phyloP scores from a whole-genome alignment of 2,113 vertebrate species.

The Mormoops blainvillei region DNA sequence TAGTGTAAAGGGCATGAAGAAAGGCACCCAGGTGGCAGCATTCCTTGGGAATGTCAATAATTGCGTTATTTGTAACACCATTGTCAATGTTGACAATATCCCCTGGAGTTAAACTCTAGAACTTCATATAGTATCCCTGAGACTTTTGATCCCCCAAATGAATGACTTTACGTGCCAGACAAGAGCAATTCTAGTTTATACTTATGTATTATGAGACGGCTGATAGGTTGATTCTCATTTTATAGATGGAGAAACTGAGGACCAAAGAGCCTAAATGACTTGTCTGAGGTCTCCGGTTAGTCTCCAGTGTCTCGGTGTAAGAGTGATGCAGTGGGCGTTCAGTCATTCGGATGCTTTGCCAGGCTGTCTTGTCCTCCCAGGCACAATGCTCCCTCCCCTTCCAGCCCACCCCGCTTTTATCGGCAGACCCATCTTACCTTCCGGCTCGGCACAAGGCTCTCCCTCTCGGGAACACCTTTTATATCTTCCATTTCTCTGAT shows the following conservation, averaged over 20 bases:
- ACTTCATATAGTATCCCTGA: background rate
- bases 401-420: background rate
- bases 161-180: background rate
- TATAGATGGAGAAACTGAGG: background rate
- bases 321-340: rapidly evolving
- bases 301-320: background rate
- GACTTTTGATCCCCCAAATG: background rate
- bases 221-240: background rate
- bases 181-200: background rate
- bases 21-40: background rate
- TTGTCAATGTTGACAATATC: background rate
- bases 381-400: background rate
- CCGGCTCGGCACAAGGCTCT: background rate
- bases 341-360: background rate
- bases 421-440: background rate
- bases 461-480: background rate
- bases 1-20: background rate
- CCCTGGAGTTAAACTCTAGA: background rate
- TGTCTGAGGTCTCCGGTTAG: background rate
- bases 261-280: background rate
- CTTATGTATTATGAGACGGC: background rate
- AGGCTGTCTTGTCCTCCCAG: background rate
- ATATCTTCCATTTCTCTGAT: background rate
- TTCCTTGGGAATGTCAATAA: background rate
- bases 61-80: background rate